phyloP scores from a whole-genome alignment of 92 coral and sea anemone species.

The Montipora capitata region DNA sequence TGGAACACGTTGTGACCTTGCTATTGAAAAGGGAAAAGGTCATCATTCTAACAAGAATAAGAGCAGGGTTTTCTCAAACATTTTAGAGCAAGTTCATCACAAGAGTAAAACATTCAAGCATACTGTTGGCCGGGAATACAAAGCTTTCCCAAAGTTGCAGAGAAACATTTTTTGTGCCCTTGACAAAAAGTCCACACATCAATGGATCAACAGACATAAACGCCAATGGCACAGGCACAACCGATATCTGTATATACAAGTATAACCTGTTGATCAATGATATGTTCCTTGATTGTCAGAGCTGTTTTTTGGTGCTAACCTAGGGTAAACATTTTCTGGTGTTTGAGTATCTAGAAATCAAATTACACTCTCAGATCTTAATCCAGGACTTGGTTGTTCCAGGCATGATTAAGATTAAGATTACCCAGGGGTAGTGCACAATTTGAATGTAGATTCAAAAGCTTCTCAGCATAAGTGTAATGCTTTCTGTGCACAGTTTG shows the following conservation, averaged over 20 bases:
- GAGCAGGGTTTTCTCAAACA: background rate
- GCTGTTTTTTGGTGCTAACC: too few species aligned
- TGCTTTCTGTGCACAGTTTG: too few species aligned
- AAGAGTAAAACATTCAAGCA: constrained; percentile 15
- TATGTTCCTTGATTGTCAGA: too few species aligned
- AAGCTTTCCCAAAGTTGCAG: constrained; percentile 14
- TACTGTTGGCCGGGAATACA: constrained; percentile 18
- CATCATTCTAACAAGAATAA: constrained; percentile 33
- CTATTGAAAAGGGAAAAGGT: constrained; percentile 15
- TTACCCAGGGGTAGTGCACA: too few species aligned
- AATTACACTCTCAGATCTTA: too few species aligned
- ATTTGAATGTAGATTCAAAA: too few species aligned
- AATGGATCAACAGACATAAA: constrained; percentile 38
- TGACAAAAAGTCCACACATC: constrained; percentile 10
- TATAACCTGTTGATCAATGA: too few species aligned
- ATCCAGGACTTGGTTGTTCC: too few species aligned
- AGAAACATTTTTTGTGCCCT: background rate
- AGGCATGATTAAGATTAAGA: too few species aligned
- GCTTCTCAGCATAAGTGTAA: too few species aligned
- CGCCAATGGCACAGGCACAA: constrained; percentile 32
- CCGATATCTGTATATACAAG: background rate
- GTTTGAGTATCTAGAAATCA: too few species aligned
- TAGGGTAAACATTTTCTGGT: too few species aligned
- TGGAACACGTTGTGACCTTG: constrained; percentile 14
- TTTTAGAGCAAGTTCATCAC: constrained; percentile 50